These are phyloP conservation scores for Manis pentadactyla DNA, from an alignment of 2,797 vertebrate species.

Conservation along the genomic window DNA sequence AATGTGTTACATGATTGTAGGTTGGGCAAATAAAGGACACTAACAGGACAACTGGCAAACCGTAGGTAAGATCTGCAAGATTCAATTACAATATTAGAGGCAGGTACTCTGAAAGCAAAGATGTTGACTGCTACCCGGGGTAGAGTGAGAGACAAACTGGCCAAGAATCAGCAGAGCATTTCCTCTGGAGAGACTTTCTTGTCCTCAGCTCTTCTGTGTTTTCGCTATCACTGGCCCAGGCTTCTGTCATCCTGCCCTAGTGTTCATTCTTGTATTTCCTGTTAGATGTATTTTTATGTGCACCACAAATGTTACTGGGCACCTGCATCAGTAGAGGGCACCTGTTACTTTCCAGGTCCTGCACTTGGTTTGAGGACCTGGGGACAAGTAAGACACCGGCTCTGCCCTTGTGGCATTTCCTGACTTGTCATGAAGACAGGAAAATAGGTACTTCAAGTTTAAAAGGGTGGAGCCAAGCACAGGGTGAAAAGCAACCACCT, in stretches of 20 bases:
- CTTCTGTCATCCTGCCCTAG: not conserved
- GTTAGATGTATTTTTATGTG: not conserved
- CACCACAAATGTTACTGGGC: not conserved
- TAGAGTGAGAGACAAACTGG: not conserved
- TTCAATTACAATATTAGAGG: not conserved
- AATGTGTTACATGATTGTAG: not conserved
- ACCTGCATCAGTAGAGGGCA: not conserved
- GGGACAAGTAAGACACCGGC: not conserved
- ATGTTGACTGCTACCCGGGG: not conserved
- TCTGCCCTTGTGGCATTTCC: not conserved
- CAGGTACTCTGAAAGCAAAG: not conserved
- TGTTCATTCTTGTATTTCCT: not conserved
- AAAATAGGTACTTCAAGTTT: not conserved
- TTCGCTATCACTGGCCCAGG: fast-evolving
- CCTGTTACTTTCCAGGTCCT: not conserved
- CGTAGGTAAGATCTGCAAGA: not conserved
- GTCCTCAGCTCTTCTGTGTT: not conserved
- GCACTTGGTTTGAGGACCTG: not conserved
- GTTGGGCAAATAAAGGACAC: not conserved
- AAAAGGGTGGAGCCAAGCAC: not conserved
- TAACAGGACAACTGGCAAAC: not conserved
- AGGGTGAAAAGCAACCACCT: not conserved
- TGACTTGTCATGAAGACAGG: not conserved
- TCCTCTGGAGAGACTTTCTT: not conserved
- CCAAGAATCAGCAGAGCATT: not conserved